Evolutionary conservation across 2,113 vertebrate genomes (phyloP), one percentile per base, ranked within the genome.

Genomic region (Capra hircus): DNA sequence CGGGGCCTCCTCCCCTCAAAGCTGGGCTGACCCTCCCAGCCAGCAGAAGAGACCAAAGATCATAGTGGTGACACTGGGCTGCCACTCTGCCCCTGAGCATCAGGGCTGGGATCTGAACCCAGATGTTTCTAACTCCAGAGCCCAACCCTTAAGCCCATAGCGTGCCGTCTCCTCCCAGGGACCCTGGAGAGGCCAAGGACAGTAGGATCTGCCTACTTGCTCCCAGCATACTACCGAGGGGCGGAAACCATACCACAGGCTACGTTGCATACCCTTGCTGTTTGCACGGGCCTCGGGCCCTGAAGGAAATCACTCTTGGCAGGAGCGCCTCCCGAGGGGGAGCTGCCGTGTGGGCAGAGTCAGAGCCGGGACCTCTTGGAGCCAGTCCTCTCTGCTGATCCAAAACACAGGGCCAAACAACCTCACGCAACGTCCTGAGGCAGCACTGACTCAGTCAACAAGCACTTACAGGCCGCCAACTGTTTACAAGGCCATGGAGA

Each of bases 341-440:
- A 85, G 64, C 83, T 21, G 83, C 64, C 3, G 0, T 27, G 97
- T 62, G 91, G 93, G 95, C 82, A 83, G 95, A 28, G 83, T 17
- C 4, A 45, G 86, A 87, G 82, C 84, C 16, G 5, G 30, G 77
- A 0, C 36, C 67, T 81, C 40, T 7, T 13, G 7, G 90, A 83
- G 82, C 85, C 1, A 36, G 86, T 80, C 92, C 30, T 45, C 83
- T 82, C 84, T 3, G 11, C 74, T 94, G 78, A 88, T 33, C 17
- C 40, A 55, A 33, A 95, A 71, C 82, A 50, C 82, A 21, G 11
- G 81, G n/a, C 59, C 23, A 30, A 87, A 27, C 10, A 23, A 7
- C 48, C 88, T 83, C 40, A 40, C 15, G 4, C 59, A 5, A 36
- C 2, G 1, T 21, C 9, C 15, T 7, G n/a, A 85, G 9, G 71